Conservation (phyloP, 35 echinoderm and acorn worm species). For the Heliocidaris erythrogramma region DNA sequence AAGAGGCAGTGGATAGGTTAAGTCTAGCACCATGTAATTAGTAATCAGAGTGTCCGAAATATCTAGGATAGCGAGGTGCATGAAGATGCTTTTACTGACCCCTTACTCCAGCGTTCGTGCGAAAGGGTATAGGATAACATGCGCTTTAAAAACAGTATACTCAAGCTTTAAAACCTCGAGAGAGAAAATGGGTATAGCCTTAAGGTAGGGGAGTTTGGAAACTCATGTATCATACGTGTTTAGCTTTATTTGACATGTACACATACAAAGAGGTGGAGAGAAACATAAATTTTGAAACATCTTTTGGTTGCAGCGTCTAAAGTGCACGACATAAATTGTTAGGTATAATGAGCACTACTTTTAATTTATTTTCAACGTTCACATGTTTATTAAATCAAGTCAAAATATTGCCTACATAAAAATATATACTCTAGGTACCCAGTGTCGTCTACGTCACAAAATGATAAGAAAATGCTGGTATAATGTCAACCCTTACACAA, state of each 20-base stretch:
- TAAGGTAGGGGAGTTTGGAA: background rate
- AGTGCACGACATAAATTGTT: background rate
- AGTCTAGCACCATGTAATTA: background rate
- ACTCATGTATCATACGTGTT: background rate
- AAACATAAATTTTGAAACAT: background rate
- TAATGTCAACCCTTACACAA: too few relatives aligned
- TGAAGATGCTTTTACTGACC: too few relatives aligned
- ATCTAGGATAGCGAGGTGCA: background rate
- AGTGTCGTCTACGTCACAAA: too few relatives aligned
- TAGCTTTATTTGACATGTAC: background rate
- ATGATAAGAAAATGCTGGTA: too few relatives aligned
- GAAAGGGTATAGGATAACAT: too few relatives aligned
- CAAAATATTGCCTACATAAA: background rate
- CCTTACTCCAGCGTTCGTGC: too few relatives aligned
- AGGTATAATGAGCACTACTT: background rate
- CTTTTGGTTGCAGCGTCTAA: background rate
- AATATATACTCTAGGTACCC: background rate
- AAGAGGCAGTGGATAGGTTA: background rate
- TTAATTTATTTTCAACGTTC: background rate
- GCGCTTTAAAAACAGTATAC: background rate
- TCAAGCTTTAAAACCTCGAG: background rate
- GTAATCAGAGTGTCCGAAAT: background rate
- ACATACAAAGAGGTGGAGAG: background rate
- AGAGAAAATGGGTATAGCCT: background rate
- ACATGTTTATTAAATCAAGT: constrained; percentile 4